Base-by-base conservation (phyloP, 2,888 invertebrate species). In the Heteropelma amictum region DNA sequence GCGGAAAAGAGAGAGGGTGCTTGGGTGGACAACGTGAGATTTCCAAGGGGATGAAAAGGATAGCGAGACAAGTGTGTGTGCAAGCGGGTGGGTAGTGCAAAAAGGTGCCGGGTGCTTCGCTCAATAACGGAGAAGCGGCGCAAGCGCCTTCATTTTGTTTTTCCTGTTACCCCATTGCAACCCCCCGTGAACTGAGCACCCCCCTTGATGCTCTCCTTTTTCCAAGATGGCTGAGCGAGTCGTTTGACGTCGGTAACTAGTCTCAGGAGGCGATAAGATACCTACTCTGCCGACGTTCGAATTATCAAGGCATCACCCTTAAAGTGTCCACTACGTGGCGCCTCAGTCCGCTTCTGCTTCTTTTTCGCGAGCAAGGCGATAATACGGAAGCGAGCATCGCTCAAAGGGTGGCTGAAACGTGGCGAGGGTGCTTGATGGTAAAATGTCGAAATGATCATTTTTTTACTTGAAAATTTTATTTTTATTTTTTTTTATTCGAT, bases 131-230 rank as follows among this genome's bases (percentile, higher is more conserved):
- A 78, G 82, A 80, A 77, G 84, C 85, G 86, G 89, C 89, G 89
- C 89, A 89, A 87, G 89, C 89, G 89, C 89, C 88, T 89, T 88
- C 88, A 88, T 89, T 89, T 89, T 88, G 88, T 89, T 89, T 88
- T 89, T 89, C 87, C 83, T 87, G 83, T 84, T 51, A 28, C 56
- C 67, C 38, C 56, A 8, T 47, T 51, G 14, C 42, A 53, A 17
- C 80, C 79, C 79, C 40, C 61, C 45, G 30, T 21, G 58, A 53
- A 30, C 58, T 28, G n/a, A 56, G 54, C 64, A 60, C 54, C 56
- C 68, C 42, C 68, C 64, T 80, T 82, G 81, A 82, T 80, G 84
- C 82, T 84, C 84, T 85, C 82, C 81, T 86, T 88, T 88, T 88
- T 88, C 83, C 84, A 88, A 87, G 85, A 87, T 87, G 87, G 88